Evolutionary conservation across 2,113 vertebrate genomes (phyloP).

Genomic region (Onychorhynchus coronatus): DNA sequence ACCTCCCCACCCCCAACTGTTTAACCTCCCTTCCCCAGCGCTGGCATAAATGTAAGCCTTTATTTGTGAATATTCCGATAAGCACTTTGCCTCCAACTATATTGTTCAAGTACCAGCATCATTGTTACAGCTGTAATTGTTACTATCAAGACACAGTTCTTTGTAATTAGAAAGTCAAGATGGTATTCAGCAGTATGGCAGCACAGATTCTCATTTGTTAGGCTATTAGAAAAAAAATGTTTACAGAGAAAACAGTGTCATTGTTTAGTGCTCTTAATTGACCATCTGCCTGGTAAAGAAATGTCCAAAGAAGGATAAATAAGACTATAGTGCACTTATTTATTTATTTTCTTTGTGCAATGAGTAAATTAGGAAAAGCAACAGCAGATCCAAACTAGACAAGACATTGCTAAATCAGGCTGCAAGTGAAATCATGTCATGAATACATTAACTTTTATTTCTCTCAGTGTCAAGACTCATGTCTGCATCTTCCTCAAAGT

Average conservation of each 20-base stretch:
- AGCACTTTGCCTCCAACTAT: conserved; percentile 79
- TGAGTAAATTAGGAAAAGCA: conserved; percentile 75
- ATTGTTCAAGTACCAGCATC: conserved; percentile 79
- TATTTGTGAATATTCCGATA: conserved; percentile 82
- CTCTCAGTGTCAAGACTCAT: conserved; percentile 59
- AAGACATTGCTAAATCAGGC: conserved; percentile 72
- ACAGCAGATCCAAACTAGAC: conserved; percentile 68
- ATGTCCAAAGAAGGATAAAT: conserved; percentile 85
- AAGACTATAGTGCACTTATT: conserved; percentile 75
- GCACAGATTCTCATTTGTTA: conserved; percentile 84
- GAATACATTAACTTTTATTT: conserved; percentile 68
- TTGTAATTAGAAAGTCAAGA: conserved; percentile 89
- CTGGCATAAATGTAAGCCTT: conserved; percentile 76
- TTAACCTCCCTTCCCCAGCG: conserved; percentile 76
- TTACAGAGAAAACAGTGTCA: conserved; percentile 86
- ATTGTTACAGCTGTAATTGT: conserved; percentile 86
- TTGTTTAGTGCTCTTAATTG: conserved; percentile 87
- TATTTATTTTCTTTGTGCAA: conserved; percentile 79
- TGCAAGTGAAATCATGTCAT: conserved; percentile 68
- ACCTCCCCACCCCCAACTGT: conserved; percentile 71
- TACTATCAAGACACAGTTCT: conserved; percentile 84
- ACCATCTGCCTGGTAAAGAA: conserved; percentile 84
- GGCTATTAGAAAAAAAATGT: conserved; percentile 86
- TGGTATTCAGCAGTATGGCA: conserved; percentile 82
- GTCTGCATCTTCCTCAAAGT: conserved; percentile 52